Evolutionary conservation across 35 echinoderm and acorn worm species (phyloP), one percentile per base, ranked within the genome.

Genomic region (Eucidaris tribuloides): DNA sequence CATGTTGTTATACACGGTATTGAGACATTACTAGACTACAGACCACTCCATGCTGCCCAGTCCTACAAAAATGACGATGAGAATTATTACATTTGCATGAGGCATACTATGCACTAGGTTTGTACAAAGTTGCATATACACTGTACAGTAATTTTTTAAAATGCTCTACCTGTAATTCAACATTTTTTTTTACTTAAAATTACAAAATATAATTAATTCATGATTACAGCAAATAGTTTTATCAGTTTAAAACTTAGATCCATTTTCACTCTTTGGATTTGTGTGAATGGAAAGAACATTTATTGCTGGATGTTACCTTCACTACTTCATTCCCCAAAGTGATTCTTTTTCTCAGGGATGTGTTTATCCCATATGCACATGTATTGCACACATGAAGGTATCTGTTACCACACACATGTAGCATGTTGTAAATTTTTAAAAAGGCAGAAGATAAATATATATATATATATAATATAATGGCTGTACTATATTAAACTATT

Each of bases 41-140:
- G 65, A 9, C 62, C 65, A 32, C 39, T 83, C 17, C 87, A 89
- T 82, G 80, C 80, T 23, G 56, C 28, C 31, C 59, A 82, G n/a
- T 52, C 48, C 48, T 52, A 52, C 48, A 52, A 52, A n/a, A 9
- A 52, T 11, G 48, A n/a, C 48, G 48, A 52, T 52, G 48, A 52
- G 48, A 11, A 52, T 11, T 52, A 52, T 52, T 52, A 52, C 48
- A 52, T 52, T 52, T 52, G 48, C 48, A 9, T 52, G 48, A 52
- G 48, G 48, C 48, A 52, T 52, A 52, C 9, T 52, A n/a, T 52
- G 9, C 48, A 52, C 48, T 52, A 52, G 48, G 48, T 52, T 52
- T 52, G 48, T 52, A 52, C 48, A 52, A 9, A 52, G n/a, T 52
- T 52, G 9, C n/a, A n/a, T n/a, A n/a, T n/a, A n/a, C n/a, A n/a